These are phyloP conservation scores for Neosilurus mollespiculum DNA, from an alignment of 2,797 vertebrate species.

Conservation along the genomic window DNA sequence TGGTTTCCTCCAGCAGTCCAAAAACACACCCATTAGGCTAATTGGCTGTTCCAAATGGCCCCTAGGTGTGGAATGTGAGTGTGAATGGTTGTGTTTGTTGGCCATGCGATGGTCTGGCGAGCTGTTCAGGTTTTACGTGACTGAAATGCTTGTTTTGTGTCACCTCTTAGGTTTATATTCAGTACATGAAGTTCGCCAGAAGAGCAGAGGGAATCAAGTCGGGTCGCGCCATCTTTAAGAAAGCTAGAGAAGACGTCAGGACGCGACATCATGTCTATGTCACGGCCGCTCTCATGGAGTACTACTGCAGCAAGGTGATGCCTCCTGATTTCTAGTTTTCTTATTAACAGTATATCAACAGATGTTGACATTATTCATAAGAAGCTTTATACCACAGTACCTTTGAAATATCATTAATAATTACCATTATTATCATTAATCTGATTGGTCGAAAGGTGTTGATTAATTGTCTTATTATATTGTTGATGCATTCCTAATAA, in stretches of 20 bases:
- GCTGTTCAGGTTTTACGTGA: background rate
- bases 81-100: too few relatives aligned
- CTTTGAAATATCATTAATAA: background rate
- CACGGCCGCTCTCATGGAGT: conserved; percentile 97
- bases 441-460: background rate
- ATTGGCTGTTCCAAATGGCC: background rate
- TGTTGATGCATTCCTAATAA: background rate
- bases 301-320: conserved; percentile 97
- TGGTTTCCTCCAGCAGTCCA: too few relatives aligned
- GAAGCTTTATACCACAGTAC: background rate
- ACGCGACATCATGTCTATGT: conserved; percentile 98
- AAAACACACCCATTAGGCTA: background rate
- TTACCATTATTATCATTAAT: background rate
- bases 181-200: conserved; percentile 99
- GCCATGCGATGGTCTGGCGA: too few relatives aligned
- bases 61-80: too few relatives aligned
- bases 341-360: background rate
- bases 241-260: conserved; percentile 90
- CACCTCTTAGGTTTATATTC: conserved; percentile 88
- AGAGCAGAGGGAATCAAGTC: conserved; percentile 98
- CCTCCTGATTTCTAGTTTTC: background rate
- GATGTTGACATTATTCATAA: background rate
- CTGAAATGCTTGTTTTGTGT: background rate
- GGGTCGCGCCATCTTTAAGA: conserved; percentile 97
- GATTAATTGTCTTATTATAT: background rate